A percentile compares a stretch with the other conserved stretches of the same genome.
Conservation (phyloP, 2,888 invertebrate species). For the Chloroclystis v-ata region DNA sequence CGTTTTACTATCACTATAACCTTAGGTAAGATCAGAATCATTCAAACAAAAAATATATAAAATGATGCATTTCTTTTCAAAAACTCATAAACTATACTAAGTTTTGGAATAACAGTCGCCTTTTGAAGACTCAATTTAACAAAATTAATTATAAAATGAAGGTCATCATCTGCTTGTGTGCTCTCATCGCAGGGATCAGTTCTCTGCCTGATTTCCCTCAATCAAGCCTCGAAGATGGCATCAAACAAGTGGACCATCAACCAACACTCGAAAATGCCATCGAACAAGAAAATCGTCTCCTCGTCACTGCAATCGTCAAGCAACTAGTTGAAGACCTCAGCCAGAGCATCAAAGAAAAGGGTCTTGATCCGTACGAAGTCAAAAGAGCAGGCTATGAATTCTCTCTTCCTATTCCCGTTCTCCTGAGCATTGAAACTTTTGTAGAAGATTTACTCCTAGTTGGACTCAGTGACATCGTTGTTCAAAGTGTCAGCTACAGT, state of each 20-base stretch:
- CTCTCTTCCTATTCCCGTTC: conserved; percentile 11
- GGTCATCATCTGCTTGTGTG: conserved; percentile 4
- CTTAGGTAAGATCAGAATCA: not conserved
- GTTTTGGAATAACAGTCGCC: not conserved
- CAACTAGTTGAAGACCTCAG: conserved; percentile 7
- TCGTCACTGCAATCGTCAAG: conserved; percentile 6
- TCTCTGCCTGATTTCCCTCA: conserved; percentile 4
- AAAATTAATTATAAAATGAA: conserved; percentile 12
- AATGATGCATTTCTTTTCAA: not conserved
- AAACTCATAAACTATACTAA: not conserved
- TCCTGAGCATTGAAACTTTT: not conserved
- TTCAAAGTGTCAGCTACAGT: conserved; percentile 36
- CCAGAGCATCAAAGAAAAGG: conserved; percentile 10
- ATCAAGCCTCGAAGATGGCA: not conserved
- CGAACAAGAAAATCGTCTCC: conserved; percentile 3
- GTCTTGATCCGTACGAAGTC: conserved; percentile 13
- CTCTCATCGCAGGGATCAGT: conserved; percentile 5
- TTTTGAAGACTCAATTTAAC: not conserved
- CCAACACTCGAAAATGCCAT: conserved; percentile 1
- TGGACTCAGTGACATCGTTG: conserved; percentile 43
- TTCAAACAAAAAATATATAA: not conserved
- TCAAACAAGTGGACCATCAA: conserved; percentile 6
- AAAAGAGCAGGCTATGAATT: not conserved
- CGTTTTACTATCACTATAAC: not conserved
- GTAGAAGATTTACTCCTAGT: conserved; percentile 2